phyloP scores from a whole-genome alignment of 2,888 invertebrate genomes.

The Malacosoma neustria region DNA sequence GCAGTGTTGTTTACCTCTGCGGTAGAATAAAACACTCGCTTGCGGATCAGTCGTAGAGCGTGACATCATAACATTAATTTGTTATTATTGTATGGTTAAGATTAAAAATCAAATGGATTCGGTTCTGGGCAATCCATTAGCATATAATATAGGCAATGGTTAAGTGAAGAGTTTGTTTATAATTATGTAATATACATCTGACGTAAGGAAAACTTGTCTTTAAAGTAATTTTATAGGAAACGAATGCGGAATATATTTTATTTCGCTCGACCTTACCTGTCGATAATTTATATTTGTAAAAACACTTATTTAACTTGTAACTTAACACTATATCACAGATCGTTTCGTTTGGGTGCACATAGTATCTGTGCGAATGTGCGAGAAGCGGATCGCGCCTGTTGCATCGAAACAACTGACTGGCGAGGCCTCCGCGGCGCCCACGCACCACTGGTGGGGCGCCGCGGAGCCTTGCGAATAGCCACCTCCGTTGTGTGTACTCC shows the following conservation, averaged over 20 bases:
- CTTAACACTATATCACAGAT: slow-evolving; percentile 70
- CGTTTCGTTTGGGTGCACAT: slow-evolving; percentile 55
- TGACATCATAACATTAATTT: slow-evolving; percentile 15
- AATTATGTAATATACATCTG: slow-evolving; percentile 2
- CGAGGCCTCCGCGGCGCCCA: slow-evolving; percentile 37
- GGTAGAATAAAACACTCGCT: slow-evolving; percentile 41
- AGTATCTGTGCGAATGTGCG: slow-evolving; percentile 28
- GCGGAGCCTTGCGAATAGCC: slow-evolving; percentile 67
- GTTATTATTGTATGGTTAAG: too few species aligned
- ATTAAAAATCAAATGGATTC: too few species aligned
- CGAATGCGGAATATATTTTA: slow-evolving; percentile 11
- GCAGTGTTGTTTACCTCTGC: slow-evolving; percentile 28
- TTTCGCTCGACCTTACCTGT: slow-evolving; percentile 33
- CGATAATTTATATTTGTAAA: slow-evolving; percentile 27
- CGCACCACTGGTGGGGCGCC: slow-evolving; percentile 53
- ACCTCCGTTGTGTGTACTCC: slow-evolving; percentile 22
- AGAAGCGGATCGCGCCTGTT: slow-evolving; percentile 38
- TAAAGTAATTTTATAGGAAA: slow-evolving; percentile 33
- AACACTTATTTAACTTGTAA: slow-evolving; percentile 41
- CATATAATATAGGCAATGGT: neutral
- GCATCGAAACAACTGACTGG: slow-evolving; percentile 42
- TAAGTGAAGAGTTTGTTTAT: neutral
- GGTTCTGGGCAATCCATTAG: too few species aligned
- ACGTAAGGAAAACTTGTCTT: slow-evolving; percentile 16
- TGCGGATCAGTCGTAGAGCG: slow-evolving; percentile 14